phyloP scores from a whole-genome alignment of 2,888 invertebrate species.

The Cyclophora albipunctata region DNA sequence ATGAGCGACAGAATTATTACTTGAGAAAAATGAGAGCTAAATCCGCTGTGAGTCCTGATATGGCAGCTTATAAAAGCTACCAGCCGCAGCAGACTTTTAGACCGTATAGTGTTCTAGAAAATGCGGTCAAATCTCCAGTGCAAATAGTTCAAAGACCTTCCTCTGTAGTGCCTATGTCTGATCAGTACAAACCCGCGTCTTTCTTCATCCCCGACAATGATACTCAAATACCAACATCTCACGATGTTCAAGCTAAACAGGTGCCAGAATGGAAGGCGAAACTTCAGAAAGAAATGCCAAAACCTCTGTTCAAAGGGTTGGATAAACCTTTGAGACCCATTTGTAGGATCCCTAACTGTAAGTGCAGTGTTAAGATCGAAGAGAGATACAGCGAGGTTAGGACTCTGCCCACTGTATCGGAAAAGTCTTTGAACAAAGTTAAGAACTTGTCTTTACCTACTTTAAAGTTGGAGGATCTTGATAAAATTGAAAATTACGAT shows the following conservation, averaged over 20 bases:
- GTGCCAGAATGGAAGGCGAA: slow-evolving; percentile 60
- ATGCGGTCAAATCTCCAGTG: slow-evolving; percentile 43
- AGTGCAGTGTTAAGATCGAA: slow-evolving; percentile 48
- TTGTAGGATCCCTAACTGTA: slow-evolving; percentile 65
- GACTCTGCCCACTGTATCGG: slow-evolving; percentile 51
- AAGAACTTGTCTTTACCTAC: slow-evolving; percentile 65
- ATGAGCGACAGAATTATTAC: slow-evolving; percentile 47
- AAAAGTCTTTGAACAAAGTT: slow-evolving; percentile 48
- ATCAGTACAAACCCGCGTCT: slow-evolving; percentile 63
- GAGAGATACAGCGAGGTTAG: slow-evolving; percentile 50
- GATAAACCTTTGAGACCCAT: slow-evolving; percentile 53
- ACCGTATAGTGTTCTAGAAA: slow-evolving; percentile 66
- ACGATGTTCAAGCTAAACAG: slow-evolving; percentile 34
- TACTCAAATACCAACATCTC: slow-evolving; percentile 13
- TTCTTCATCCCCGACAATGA: slow-evolving; percentile 50
- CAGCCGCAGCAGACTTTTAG: slow-evolving; percentile 50
- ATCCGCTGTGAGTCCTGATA: slow-evolving; percentile 37
- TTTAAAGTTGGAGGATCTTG: slow-evolving; percentile 55
- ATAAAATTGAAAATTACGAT: slow-evolving; percentile 37
- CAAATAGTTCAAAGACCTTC: slow-evolving; percentile 50
- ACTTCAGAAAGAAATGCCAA: slow-evolving; percentile 54
- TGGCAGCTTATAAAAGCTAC: slow-evolving; percentile 41
- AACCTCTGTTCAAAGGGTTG: slow-evolving; percentile 40
- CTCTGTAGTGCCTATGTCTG: slow-evolving; percentile 62
- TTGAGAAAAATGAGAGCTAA: slow-evolving; percentile 46